phyloP scores from a whole-genome alignment of 2,888 invertebrate genomes.

The Spisula subtruncata region DNA sequence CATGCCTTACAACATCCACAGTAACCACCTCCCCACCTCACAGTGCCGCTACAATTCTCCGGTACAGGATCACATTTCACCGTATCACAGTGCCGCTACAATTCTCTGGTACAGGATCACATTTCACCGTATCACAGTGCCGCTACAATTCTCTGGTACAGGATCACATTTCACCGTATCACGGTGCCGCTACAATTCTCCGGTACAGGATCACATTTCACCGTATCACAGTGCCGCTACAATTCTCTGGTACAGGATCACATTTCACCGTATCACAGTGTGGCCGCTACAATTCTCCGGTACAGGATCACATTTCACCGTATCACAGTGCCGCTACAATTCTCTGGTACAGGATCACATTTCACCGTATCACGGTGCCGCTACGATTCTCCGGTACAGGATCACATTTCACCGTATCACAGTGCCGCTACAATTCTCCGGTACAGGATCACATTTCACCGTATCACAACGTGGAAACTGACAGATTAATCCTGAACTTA shows the following conservation, averaged over 20 bases:
- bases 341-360: constrained; percentile 24
- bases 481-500: neutral
- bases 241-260: constrained; percentile 30
- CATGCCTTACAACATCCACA: constrained; percentile 40
- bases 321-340: constrained; percentile 16
- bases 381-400: constrained; percentile 19
- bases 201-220: constrained; percentile 33
- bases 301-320: constrained; percentile 35
- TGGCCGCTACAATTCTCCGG: constrained; percentile 26
- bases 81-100: constrained; percentile 11
- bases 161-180: constrained; percentile 29
- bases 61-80: constrained; percentile 23
- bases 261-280: constrained; percentile 10
- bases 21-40: constrained; percentile 39
- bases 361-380: no score
- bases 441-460: neutral
- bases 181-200: constrained; percentile 28
- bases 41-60: constrained; percentile 17
- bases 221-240: neutral
- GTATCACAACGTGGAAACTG: neutral
- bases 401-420: constrained; percentile 50
- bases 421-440: constrained; percentile 54
- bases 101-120: constrained; percentile 30
- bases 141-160: constrained; percentile 20
- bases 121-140: constrained; percentile 10